Evolutionary conservation across 2,113 vertebrate species (phyloP).

Genomic region (Catharus minimus): DNA sequence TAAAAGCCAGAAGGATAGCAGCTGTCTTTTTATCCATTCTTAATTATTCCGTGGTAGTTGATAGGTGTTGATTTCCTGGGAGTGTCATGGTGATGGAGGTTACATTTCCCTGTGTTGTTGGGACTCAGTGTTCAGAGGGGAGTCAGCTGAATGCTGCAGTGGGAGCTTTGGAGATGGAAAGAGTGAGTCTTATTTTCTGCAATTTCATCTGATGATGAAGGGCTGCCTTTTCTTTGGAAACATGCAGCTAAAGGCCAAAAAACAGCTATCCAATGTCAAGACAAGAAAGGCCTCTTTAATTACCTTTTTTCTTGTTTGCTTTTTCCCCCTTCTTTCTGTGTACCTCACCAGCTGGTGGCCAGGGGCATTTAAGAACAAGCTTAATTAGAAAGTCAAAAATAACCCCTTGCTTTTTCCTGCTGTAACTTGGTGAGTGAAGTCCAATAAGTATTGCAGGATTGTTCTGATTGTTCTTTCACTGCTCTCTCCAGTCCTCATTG

Average conservation of each 20-base stretch:
- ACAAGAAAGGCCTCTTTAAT: slow-evolving; percentile 28
- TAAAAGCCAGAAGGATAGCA: slow-evolving; percentile 76
- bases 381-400: slow-evolving; percentile 46
- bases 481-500: background rate
- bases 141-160: background rate
- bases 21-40: slow-evolving; percentile 79
- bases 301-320: background rate
- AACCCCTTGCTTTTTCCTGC: background rate
- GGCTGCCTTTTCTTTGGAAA: slow-evolving; percentile 53
- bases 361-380: background rate
- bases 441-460: background rate
- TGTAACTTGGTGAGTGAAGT: background rate
- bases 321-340: background rate
- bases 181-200: slow-evolving; percentile 34
- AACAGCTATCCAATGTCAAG: slow-evolving; percentile 70
- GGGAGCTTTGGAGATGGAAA: slow-evolving; percentile 37
- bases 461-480: background rate
- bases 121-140: slow-evolving; percentile 69
- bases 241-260: slow-evolving; percentile 49
- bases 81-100: slow-evolving; percentile 59
- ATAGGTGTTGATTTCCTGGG: slow-evolving; percentile 67
- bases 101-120: slow-evolving; percentile 65
- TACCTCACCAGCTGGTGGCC: slow-evolving; percentile 40
- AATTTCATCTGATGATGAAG: slow-evolving; percentile 34
- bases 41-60: slow-evolving; percentile 69